These are phyloP conservation scores for Neopelma chrysocephalum DNA, from an alignment of 2,797 vertebrate genomes.

Conservation along the genomic window DNA sequence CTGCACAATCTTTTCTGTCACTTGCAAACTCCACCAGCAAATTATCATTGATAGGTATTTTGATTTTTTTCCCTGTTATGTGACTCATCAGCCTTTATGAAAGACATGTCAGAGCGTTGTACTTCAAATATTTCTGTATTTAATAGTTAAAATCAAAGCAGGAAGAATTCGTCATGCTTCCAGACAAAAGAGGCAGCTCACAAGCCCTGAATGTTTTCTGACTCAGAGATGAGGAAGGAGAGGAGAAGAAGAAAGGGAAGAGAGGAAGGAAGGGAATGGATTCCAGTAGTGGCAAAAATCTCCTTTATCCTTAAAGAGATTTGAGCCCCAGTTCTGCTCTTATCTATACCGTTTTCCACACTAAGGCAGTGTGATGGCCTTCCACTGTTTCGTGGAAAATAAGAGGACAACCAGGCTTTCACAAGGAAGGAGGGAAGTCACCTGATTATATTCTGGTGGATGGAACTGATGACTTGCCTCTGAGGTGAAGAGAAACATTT, in stretches of 20 bases:
- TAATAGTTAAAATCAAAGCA: background rate
- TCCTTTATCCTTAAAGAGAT: background rate
- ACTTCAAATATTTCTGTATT: background rate
- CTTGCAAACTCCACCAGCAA: background rate
- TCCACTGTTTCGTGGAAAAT: background rate
- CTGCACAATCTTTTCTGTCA: background rate
- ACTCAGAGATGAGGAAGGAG: background rate
- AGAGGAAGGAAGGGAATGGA: background rate
- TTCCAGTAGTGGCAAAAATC: background rate
- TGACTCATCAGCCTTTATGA: background rate
- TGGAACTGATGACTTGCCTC: background rate
- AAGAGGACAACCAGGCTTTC: background rate
- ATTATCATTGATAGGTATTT: background rate
- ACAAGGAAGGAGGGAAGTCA: background rate
- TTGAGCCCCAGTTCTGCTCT: background rate
- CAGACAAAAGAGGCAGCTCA: background rate
- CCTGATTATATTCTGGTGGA: rapidly evolving
- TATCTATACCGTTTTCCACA: background rate
- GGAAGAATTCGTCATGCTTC: background rate
- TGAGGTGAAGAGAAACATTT: background rate
- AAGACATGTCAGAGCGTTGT: background rate
- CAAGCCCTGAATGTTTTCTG: background rate
- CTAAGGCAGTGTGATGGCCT: background rate
- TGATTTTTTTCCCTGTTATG: slow-evolving; percentile 6
- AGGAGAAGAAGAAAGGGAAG: background rate